phyloP scores from a whole-genome alignment of 2,113 vertebrate species.

The Dicerorhinus sumatrensis region DNA sequence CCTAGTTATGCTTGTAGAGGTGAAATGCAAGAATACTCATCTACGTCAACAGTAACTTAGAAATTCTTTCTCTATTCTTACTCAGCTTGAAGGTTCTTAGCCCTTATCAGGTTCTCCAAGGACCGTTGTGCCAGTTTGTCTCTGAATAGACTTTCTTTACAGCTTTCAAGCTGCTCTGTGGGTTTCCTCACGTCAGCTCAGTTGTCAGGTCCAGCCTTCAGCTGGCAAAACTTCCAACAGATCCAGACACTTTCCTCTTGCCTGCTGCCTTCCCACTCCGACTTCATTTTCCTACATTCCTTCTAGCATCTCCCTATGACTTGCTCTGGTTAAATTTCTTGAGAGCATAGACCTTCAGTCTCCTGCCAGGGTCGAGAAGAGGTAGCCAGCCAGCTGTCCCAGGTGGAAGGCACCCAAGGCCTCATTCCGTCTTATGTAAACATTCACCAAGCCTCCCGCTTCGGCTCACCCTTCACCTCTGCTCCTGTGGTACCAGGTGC shows the following conservation, averaged over 20 bases:
- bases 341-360: background rate
- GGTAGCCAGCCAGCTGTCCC: background rate
- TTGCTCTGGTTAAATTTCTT: background rate
- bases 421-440: background rate
- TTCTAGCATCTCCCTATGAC: background rate
- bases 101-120: background rate
- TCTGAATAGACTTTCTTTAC: background rate
- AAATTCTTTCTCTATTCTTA: conserved; percentile 26
- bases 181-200: background rate
- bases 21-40: background rate
- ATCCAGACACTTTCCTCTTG: background rate
- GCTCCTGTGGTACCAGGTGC: background rate
- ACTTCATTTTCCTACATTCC: background rate
- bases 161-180: background rate
- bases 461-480: background rate
- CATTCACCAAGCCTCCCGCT: background rate
- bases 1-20: background rate
- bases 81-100: background rate
- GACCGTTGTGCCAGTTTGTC: background rate
- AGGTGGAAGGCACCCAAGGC: background rate
- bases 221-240: background rate
- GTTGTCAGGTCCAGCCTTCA: background rate
- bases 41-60: conserved; percentile 13
- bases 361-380: background rate
- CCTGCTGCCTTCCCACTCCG: background rate